These are phyloP conservation scores for Actenoides hombroni DNA, from an alignment of 2,113 vertebrate species.

Conservation along the genomic window DNA sequence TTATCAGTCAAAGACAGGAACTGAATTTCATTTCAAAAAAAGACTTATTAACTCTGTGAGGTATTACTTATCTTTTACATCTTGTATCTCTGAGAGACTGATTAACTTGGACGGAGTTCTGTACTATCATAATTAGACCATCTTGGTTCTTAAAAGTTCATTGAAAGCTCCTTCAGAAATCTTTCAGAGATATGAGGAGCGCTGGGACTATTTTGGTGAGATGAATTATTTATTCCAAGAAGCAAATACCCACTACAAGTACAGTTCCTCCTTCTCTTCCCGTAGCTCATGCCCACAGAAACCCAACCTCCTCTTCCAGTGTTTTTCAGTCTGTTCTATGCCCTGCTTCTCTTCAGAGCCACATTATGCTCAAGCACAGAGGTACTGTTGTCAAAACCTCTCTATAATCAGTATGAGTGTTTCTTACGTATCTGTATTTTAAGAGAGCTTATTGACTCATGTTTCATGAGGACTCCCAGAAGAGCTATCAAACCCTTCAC, in stretches of 20 bases:
- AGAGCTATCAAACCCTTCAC: background rate
- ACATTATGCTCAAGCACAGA: background rate
- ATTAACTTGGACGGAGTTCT: background rate
- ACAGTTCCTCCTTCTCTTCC: background rate
- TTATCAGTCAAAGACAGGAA: background rate
- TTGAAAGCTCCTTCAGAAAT: background rate
- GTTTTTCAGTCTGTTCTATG: background rate
- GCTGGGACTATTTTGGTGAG: background rate
- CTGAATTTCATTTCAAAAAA: background rate
- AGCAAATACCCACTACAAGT: background rate
- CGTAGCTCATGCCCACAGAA: background rate
- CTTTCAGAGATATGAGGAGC: background rate
- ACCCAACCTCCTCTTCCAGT: background rate
- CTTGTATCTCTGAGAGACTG: background rate
- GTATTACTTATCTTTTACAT: background rate
- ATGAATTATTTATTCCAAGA: constrained; percentile 11
- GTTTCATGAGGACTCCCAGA: background rate
- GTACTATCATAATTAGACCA: background rate
- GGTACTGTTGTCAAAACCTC: background rate
- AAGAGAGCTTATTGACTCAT: background rate
- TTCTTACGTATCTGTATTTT: background rate
- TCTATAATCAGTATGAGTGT: background rate
- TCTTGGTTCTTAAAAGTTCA: background rate
- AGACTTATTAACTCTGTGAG: background rate
- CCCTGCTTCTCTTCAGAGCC: background rate